Conservation (phyloP, 2,797 vertebrate genomes). For the Pagetopsis macropterus region DNA sequence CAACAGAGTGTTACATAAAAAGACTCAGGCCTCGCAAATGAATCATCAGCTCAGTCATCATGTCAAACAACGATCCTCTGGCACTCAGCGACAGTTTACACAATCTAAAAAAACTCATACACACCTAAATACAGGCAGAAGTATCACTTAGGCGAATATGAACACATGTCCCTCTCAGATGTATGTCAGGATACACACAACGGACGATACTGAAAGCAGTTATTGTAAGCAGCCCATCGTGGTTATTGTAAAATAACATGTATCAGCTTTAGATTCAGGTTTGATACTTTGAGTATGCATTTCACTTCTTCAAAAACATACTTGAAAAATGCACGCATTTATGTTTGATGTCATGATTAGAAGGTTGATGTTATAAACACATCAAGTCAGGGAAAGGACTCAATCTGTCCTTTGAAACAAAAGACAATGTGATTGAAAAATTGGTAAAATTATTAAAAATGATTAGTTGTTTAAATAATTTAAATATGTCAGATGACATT, state of each 20-base stretch:
- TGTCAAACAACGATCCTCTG: slow-evolving; percentile 63
- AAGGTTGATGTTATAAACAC: too few species aligned
- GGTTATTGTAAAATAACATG: background rate
- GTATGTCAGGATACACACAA: slow-evolving; percentile 25
- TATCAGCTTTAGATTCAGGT: slow-evolving; percentile 8
- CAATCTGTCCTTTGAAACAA: too few species aligned
- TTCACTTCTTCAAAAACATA: slow-evolving; percentile 8
- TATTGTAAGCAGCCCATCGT: slow-evolving; percentile 14
- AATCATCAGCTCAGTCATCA: slow-evolving; percentile 74
- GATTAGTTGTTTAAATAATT: too few species aligned
- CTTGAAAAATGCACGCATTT: too few species aligned
- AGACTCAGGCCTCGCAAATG: slow-evolving; percentile 69
- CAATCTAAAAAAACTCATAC: slow-evolving; percentile 63
- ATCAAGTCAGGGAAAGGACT: too few species aligned
- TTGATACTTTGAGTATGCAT: background rate
- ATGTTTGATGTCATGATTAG: too few species aligned
- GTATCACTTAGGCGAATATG: slow-evolving; percentile 65
- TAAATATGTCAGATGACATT: too few species aligned
- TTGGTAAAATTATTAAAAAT: too few species aligned
- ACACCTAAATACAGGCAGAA: slow-evolving; percentile 60
- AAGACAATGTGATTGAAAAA: too few species aligned
- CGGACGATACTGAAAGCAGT: slow-evolving; percentile 28
- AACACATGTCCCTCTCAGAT: slow-evolving; percentile 46
- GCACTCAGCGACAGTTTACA: slow-evolving; percentile 62
- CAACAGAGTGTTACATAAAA: slow-evolving; percentile 81